Evolutionary conservation across 2,888 invertebrate genomes (phyloP), one percentile per base, ranked within the genome.

Genomic region (Megaustenia siamemsis): DNA sequence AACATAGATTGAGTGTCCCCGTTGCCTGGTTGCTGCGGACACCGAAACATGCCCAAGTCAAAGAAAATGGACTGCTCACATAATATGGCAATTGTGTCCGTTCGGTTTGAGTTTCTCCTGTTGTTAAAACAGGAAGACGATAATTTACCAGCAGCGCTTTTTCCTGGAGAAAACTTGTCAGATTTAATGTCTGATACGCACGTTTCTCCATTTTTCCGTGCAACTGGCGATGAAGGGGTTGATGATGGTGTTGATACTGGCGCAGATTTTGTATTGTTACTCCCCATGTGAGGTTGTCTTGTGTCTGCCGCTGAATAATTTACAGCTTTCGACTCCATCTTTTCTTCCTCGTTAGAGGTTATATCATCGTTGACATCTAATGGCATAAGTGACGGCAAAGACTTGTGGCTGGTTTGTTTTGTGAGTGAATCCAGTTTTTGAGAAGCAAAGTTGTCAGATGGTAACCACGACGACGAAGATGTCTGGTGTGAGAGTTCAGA

Each of bases 21-120:
- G 18, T 21, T 86, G 75, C 88, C 85, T 68, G 86, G 87, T 84
- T 86, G 84, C 86, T 88, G 84, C 53, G 88, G 88, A 71, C 89
- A 88, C 71, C 89, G 82, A 32, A 90, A 89, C 35, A 92, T 87
- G n/a, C 91, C 91, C 56, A 92, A 87, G 86, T 92, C 92, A 87
- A 93, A 91, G 40, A 91, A 90, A 89, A 93, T 90, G 4, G 92
- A 91, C 82, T 93, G 93, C 87, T 92, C 90, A 89, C 93, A 93
- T 56, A 93, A 90, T 60, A 90, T 90, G 69, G 91, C 90, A 80
- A 93, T 90, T 78, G 93, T 93, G 83, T 90, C 92, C 89, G 88
- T 90, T 86, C 90, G 90, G 32, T 89, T 88, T 83, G 68, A 56
- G 45, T 88, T 89, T 78, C 87, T 86, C 60, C 79, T 88, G 86